These are phyloP conservation scores for Fregetta grallaria DNA, from an alignment of 2,113 vertebrate species.

Conservation along the genomic window DNA sequence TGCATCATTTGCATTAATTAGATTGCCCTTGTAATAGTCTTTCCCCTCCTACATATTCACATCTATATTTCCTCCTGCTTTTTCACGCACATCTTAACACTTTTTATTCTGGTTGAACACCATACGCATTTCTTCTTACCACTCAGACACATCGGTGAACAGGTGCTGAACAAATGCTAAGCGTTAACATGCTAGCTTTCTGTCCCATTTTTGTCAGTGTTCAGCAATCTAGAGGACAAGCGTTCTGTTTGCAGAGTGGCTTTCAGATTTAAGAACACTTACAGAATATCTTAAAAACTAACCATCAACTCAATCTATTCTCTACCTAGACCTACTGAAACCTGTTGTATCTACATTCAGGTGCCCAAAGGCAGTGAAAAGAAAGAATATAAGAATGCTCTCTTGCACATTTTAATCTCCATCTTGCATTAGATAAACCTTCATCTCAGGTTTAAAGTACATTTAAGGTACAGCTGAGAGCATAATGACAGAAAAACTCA, in stretches of 20 bases:
- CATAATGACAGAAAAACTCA: not conserved
- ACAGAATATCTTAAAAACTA: not conserved
- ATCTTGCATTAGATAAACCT: not conserved
- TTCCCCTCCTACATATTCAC: not conserved
- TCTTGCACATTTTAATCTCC: not conserved
- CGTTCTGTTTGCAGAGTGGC: not conserved
- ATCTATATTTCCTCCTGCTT: slow-evolving; percentile 27
- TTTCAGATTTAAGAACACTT: not conserved
- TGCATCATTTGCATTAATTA: slow-evolving; percentile 56
- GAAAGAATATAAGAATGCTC: not conserved
- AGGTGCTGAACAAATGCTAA: not conserved
- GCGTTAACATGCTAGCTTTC: not conserved
- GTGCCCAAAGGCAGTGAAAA: not conserved
- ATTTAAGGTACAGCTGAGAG: not conserved
- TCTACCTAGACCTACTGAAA: not conserved
- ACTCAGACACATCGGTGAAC: not conserved
- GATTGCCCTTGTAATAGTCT: slow-evolving; percentile 28
- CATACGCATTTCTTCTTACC: not conserved
- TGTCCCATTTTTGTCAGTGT: not conserved
- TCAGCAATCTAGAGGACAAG: not conserved
- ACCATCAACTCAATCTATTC: not conserved
- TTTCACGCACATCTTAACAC: not conserved
- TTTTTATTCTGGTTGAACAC: slow-evolving; percentile 6
- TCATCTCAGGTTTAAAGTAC: not conserved
- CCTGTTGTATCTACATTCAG: not conserved